Conservation (phyloP, 2,113 vertebrate species). For the Fukomys damarensis region DNA sequence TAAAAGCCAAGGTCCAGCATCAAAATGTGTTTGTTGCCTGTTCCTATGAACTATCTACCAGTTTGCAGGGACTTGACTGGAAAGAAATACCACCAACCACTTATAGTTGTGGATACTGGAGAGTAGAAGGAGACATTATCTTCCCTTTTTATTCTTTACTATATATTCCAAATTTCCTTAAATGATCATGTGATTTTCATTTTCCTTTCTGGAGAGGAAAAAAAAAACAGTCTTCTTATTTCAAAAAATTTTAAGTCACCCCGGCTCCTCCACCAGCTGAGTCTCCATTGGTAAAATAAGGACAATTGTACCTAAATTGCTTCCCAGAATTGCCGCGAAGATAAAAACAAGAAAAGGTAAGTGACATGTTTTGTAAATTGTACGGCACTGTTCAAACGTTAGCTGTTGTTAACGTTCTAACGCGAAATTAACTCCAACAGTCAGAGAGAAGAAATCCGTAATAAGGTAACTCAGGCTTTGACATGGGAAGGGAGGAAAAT, state of each 20-base stretch:
- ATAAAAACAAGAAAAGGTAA: conserved; percentile 23
- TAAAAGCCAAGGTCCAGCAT: not conserved
- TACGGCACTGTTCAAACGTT: conserved; percentile 3
- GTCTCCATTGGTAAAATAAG: not conserved
- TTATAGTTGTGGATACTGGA: not conserved
- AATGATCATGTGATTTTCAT: not conserved
- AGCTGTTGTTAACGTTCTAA: conserved; percentile 37
- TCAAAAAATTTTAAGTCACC: not conserved
- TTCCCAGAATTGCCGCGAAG: not conserved
- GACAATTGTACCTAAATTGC: not conserved
- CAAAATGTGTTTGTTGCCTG: not conserved
- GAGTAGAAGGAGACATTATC: not conserved
- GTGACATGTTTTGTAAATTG: not conserved
- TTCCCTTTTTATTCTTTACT: not conserved
- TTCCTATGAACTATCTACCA: not conserved
- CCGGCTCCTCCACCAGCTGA: not conserved
- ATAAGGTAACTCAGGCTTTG: not conserved
- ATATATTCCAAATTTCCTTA: not conserved
- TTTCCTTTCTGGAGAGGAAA: not conserved
- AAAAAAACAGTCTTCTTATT: not conserved
- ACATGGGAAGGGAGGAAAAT: conserved; percentile 22
- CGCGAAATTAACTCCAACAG: conserved; percentile 49
- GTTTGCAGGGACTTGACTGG: not conserved
- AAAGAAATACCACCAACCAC: not conserved
- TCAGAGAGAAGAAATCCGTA: conserved; percentile 14